phyloP scores from a whole-genome alignment of 2,888 invertebrate species.

The Zygogramma bicolorata region DNA sequence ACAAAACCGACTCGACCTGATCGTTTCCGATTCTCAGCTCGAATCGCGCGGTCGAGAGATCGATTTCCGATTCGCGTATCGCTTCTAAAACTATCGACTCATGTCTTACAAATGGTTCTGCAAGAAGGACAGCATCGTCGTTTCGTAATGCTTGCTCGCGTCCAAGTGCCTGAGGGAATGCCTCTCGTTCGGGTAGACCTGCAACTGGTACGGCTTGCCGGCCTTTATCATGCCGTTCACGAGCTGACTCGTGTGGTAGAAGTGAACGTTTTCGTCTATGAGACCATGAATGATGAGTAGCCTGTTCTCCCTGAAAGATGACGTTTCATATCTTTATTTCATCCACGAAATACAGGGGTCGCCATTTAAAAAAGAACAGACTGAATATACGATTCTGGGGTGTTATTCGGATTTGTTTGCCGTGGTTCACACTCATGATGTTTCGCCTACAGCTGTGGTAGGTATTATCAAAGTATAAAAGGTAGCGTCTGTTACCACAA shows the following conservation, averaged over 20 bases:
- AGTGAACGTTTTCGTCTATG: constrained; percentile 99
- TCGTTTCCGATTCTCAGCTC: background rate
- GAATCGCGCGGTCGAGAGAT: background rate
- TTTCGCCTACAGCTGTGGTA: too few species aligned
- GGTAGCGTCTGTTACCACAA: too few species aligned
- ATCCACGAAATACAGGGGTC: too few species aligned
- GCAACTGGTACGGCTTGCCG: constrained; percentile 96
- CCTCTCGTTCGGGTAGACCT: constrained; percentile 96
- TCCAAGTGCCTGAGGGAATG: constrained; percentile 95
- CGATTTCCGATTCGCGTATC: background rate
- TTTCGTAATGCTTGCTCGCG: constrained; percentile 97
- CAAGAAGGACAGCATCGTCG: constrained; percentile 91
- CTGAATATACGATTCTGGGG: too few species aligned
- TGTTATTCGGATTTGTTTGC: too few species aligned
- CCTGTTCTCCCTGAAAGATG: constrained; percentile 79
- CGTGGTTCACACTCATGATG: too few species aligned
- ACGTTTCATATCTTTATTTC: too few species aligned
- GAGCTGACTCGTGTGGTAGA: constrained; percentile 93
- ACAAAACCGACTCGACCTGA: background rate
- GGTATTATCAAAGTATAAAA: too few species aligned
- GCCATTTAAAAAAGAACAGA: too few species aligned
- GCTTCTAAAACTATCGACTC: background rate
- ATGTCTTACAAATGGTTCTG: constrained; percentile 79
- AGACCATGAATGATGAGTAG: constrained; percentile 96
- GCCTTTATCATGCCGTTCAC: constrained; percentile 90